Conservation (phyloP, 2,113 vertebrate genomes). For the Toxostoma redivivum region DNA sequence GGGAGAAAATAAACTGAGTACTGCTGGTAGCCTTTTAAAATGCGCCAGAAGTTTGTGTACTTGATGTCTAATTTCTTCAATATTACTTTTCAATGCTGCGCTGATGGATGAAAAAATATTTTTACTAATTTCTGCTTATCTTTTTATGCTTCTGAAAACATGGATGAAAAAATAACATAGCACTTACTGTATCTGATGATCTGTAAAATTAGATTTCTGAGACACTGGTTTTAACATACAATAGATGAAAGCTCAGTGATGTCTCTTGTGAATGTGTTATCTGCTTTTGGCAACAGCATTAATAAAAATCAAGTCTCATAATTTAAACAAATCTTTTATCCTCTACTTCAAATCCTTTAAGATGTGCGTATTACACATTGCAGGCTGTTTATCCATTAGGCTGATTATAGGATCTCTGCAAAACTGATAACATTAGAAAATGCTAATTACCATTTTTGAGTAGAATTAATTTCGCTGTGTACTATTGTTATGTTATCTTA, state of each 20-base stretch:
- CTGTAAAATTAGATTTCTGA: constrained; percentile 4
- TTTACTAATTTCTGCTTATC: constrained; percentile 11
- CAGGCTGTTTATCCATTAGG: not conserved
- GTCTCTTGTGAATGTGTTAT: not conserved
- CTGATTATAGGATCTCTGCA: not conserved
- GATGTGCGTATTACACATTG: not conserved
- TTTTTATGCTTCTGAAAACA: constrained; percentile 26
- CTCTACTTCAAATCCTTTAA: not conserved
- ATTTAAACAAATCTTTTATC: not conserved
- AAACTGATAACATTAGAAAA: not conserved
- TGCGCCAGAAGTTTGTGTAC: not conserved
- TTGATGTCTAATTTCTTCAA: not conserved
- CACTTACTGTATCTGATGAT: not conserved
- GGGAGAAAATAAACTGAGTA: not conserved
- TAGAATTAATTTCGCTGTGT: not conserved
- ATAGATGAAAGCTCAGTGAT: not conserved
- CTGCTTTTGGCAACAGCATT: not conserved
- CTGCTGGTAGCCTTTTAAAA: not conserved
- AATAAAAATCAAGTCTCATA: not conserved
- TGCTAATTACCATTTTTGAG: not conserved
- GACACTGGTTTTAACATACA: not conserved
- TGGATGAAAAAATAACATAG: not conserved
- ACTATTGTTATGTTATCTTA: not conserved
- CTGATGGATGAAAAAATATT: not conserved
- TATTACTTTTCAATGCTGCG: not conserved